Percentiles rank a stretch among this genome's conserved stretches.
Evolutionary conservation across 2,888 invertebrate species (phyloP).

Genomic region (Physocephala rufipes): DNA sequence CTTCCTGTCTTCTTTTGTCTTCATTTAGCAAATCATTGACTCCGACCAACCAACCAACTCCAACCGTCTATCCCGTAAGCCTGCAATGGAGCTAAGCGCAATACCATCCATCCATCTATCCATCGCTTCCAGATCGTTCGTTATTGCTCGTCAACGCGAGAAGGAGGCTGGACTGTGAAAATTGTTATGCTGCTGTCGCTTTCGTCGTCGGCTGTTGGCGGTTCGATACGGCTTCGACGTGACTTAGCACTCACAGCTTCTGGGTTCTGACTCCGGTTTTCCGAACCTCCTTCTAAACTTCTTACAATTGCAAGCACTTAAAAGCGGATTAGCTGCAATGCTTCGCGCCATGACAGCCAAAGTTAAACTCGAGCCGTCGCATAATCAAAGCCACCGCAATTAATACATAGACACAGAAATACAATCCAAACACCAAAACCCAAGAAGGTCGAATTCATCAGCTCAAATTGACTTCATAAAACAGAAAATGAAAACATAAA

Average conservation of each 20-base stretch:
- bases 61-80: not conserved
- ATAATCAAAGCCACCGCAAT: not conserved
- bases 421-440: too few relatives aligned
- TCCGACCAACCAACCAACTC: constrained; percentile 5
- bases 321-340: constrained; percentile 28
- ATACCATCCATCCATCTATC: not conserved
- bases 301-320: constrained; percentile 19
- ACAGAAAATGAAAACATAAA: too few relatives aligned
- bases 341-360: not conserved
- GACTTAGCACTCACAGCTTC: not conserved
- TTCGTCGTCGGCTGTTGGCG: too few relatives aligned
- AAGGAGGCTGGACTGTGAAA: constrained; percentile 20
- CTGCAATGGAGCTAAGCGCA: too few relatives aligned
- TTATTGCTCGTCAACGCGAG: not conserved
- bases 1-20: constrained; percentile 22
- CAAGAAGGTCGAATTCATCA: too few relatives aligned
- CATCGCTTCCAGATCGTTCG: too few relatives aligned
- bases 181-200: not conserved
- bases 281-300: not conserved
- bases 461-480: too few relatives aligned
- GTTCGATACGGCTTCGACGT: not conserved
- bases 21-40: constrained; percentile 27
- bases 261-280: constrained; percentile 1
- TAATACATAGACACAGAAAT: constrained; percentile 1
- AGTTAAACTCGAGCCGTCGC: not conserved